Conservation (phyloP, 2,797 vertebrate genomes). For the Syncerus caffer region DNA sequence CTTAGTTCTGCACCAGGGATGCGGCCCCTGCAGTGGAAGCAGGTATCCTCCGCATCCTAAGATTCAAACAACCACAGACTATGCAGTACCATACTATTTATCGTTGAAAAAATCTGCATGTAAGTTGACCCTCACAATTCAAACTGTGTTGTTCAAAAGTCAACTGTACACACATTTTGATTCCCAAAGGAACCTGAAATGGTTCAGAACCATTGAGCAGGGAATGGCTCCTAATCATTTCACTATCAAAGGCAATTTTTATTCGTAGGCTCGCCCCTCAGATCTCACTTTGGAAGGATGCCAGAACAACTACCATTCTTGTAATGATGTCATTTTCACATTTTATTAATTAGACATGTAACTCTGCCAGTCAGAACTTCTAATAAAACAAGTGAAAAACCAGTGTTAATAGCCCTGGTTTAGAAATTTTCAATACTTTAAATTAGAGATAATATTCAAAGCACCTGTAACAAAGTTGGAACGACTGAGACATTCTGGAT, state of each 20-base stretch:
- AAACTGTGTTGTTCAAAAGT: background rate
- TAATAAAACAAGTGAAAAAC: background rate
- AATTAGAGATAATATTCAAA: background rate
- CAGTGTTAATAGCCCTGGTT: background rate
- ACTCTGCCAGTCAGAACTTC: background rate
- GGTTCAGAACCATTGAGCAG: background rate
- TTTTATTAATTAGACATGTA: background rate
- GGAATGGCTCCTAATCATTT: background rate
- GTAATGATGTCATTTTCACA: background rate
- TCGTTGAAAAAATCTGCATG: background rate
- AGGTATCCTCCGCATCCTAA: background rate
- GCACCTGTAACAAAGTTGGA: background rate
- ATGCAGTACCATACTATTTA: background rate
- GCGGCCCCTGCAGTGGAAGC: background rate
- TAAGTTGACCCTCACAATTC: background rate
- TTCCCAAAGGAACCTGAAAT: background rate
- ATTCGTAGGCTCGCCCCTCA: background rate
- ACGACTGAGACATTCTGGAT: background rate
- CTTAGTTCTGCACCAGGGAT: background rate
- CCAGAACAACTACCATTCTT: background rate
- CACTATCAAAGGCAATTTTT: background rate
- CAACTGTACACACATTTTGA: background rate
- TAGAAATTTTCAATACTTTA: slow-evolving; percentile 1
- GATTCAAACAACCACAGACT: background rate
- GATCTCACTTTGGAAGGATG: background rate